Percentiles rank a stretch among this genome's conserved stretches.
phyloP scores from a whole-genome alignment of 2,797 vertebrate genomes.

The Limosa lapponica region DNA sequence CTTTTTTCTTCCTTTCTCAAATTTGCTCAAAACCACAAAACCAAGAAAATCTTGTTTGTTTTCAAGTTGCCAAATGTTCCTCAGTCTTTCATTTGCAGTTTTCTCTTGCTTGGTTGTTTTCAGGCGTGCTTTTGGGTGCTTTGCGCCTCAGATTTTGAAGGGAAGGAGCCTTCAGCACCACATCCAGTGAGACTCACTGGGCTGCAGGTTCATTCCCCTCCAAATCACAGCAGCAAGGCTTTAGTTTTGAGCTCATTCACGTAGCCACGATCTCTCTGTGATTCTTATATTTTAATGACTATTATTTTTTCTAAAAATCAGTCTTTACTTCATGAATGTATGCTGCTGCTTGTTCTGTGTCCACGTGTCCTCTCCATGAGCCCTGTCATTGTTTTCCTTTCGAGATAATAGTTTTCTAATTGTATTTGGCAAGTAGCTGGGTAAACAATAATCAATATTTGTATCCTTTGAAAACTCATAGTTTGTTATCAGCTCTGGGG shows the following conservation, averaged over 20 bases:
- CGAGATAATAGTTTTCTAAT: not conserved
- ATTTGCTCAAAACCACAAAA: slow-evolving; percentile 1
- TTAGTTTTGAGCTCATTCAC: not conserved
- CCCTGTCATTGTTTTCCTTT: not conserved
- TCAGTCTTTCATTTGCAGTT: not conserved
- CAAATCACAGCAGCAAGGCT: not conserved
- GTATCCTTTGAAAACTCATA: not conserved
- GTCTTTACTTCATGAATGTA: not conserved
- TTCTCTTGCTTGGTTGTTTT: not conserved
- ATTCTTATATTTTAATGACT: not conserved
- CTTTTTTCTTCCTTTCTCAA: not conserved
- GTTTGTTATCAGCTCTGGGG: not conserved
- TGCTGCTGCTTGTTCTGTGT: not conserved
- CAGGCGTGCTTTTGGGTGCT: not conserved
- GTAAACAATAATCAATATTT: not conserved
- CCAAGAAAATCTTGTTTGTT: not conserved
- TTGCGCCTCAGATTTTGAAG: not conserved
- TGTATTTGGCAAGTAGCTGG: not conserved
- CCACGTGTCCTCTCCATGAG: not conserved
- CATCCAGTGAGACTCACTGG: not conserved
- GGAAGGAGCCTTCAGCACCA: not conserved
- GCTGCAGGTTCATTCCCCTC: not conserved
- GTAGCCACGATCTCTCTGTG: not conserved
- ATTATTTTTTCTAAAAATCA: not conserved
- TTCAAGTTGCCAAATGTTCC: not conserved